Percentiles rank a stretch among this genome's conserved stretches.
phyloP scores from a whole-genome alignment of 92 coral and sea anemone genomes.

The Epizoanthus rinbou region DNA sequence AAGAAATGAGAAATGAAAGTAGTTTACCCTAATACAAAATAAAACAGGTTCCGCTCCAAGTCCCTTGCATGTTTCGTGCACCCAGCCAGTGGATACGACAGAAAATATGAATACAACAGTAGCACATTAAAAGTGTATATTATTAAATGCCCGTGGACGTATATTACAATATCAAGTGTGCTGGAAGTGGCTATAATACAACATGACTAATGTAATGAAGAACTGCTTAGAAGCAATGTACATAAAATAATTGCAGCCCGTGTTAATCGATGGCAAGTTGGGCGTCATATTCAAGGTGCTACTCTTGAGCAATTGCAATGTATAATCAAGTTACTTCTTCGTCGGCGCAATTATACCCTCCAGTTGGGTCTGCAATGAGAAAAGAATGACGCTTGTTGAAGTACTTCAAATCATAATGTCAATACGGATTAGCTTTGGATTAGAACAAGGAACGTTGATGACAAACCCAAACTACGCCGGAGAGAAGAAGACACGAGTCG shows the following conservation, averaged over 20 bases:
- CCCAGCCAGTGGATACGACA: no score
- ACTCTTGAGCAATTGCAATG: neutral
- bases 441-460: no score
- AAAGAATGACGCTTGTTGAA: neutral
- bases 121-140: neutral
- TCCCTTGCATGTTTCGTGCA: no score
- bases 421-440: no score
- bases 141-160: neutral
- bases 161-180: slow-evolving; percentile 19
- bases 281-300: neutral
- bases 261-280: neutral
- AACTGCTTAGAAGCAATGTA: neutral
- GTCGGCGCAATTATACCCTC: slow-evolving; percentile 99
- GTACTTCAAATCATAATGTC: no score
- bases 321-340: slow-evolving; percentile 73
- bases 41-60: no score
- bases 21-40: no score
- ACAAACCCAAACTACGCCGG: no score
- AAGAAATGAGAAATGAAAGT: no score
- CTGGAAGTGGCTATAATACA: slow-evolving; percentile 8
- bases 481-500: no score
- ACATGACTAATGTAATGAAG: neutral
- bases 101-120: no score
- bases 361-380: slow-evolving; percentile 80
- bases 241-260: neutral